Conservation (phyloP, 2,797 vertebrate genomes). For the Chromis chromis region DNA sequence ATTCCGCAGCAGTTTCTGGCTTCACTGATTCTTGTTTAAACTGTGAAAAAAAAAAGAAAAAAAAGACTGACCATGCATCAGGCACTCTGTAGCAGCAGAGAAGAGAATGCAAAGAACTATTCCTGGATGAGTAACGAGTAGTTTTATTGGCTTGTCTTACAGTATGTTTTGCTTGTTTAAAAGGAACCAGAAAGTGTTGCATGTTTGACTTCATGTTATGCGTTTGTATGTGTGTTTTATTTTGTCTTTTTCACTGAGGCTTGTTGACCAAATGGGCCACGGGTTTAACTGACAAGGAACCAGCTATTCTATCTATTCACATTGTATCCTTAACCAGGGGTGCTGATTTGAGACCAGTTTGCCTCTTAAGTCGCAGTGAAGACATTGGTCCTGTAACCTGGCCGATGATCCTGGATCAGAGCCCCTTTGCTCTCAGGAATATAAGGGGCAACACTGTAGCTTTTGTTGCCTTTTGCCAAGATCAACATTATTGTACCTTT, state of each 20-base stretch:
- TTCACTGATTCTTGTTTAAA: conserved; percentile 45
- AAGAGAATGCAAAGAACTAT: conserved; percentile 56
- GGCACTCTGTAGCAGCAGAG: conserved; percentile 62
- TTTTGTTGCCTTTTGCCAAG: conserved; percentile 53
- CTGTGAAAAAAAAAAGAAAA: conserved; percentile 55
- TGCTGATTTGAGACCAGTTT: conserved; percentile 60
- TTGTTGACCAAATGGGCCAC: conserved; percentile 63
- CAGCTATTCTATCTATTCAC: conserved; percentile 53
- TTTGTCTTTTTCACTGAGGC: conserved; percentile 27
- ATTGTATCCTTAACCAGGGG: conserved; percentile 46
- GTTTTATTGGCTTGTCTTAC: conserved; percentile 50
- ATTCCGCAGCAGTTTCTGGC: conserved; percentile 37
- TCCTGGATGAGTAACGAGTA: conserved; percentile 34
- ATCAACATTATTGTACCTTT: conserved; percentile 31
- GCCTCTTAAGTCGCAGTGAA: conserved; percentile 31
- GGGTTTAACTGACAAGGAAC: conserved; percentile 52
- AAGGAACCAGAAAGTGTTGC: conserved; percentile 45
- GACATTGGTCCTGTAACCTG: conserved; percentile 23
- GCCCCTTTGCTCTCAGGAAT: conserved; percentile 57
- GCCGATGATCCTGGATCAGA: conserved; percentile 42
- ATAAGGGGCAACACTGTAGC: conserved; percentile 56
- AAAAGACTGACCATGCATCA: conserved; percentile 37
- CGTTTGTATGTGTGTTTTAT: conserved; percentile 32
- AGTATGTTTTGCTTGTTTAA: conserved; percentile 42
- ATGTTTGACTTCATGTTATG: conserved; percentile 49